Evolutionary conservation across 2,888 invertebrate genomes (phyloP).

Genomic region (Gymnosoma rotundatum): DNA sequence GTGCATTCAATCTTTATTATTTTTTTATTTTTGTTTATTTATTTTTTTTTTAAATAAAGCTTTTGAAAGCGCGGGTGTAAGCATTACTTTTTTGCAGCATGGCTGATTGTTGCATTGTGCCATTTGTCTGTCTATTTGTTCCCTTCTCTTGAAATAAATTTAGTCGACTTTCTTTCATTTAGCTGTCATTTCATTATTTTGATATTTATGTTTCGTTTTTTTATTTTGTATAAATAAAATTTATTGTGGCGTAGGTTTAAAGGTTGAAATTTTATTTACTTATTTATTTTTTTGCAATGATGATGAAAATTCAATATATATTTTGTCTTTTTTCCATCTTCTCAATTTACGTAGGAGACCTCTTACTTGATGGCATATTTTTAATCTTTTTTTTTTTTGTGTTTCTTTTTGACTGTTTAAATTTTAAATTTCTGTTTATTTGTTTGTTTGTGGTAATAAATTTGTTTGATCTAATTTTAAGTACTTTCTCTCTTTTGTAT

Average conservation of each 20-base stretch:
- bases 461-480: constrained; percentile 64
- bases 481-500: constrained; percentile 63
- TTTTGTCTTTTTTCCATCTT: constrained; percentile 25
- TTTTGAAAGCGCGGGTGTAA: constrained; percentile 69
- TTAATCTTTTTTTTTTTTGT: neutral
- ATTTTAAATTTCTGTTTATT: constrained; percentile 15
- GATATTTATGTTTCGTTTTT: constrained; percentile 55
- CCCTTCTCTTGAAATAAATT: constrained; percentile 61
- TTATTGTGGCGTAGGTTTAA: constrained; percentile 69
- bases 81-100: constrained; percentile 43
- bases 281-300: constrained; percentile 50
- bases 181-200: constrained; percentile 67
- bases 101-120: constrained; percentile 56
- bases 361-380: constrained; percentile 58
- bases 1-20: constrained; percentile 61
- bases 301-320: constrained; percentile 49
- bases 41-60: constrained; percentile 3
- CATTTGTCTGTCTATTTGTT: constrained; percentile 40
- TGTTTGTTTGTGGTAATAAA: constrained; percentile 55
- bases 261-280: constrained; percentile 60
- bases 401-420: constrained; percentile 10
- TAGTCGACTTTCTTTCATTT: constrained; percentile 63
- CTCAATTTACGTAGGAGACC: constrained; percentile 55
- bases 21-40: neutral
- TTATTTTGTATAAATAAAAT: constrained; percentile 49